Base-by-base conservation (phyloP, 2,888 invertebrate species). In the Diplolepis rosae region DNA sequence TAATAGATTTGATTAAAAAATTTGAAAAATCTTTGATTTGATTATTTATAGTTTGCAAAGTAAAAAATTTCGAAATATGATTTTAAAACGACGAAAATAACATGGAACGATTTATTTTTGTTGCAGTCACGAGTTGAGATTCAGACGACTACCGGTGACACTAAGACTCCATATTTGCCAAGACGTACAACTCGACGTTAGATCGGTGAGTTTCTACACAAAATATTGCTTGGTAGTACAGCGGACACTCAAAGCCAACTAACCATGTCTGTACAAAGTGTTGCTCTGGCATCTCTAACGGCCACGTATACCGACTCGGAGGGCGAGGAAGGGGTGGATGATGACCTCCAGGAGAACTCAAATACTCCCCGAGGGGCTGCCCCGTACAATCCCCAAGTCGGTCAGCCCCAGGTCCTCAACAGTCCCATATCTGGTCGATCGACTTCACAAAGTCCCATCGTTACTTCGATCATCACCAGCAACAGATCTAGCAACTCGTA, bases 221-320 rank as follows among this genome's bases (percentile, higher is more conserved):
- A 85, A 88, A 88, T 87, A 87, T 86, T 83, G 84, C 84, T 86
- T 86, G 84, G 84, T 86, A 85, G 84, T 83, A 85, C 82, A 79
- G 83, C 80, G 87, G 87, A 85, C 84, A 86, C 84, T 86, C 84
- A 87, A 88, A 87, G 84, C 84, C 85, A 87, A 88, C 81, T 85
- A 88, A 87, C 85, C 80, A 89, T 89, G 88, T 88, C 88, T 87
- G 87, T 87, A 87, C 88, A 87, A 88, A 89, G 88, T 83, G 84
- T 85, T 81, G 96, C 96, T 45, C 90, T 96, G 87, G 95, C 95
- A 70, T 95, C 95, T 66, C 90, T 97, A 79, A 96, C 96, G 66
- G 96, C 95, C 30, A 95, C 95, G 51, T 97, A 97, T 88, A 96
- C 96, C 0, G 96, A 97, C 88, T 96, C 96, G 0, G 97, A 97